These are phyloP conservation scores for Drosophila leonis DNA, from an alignment of 2,888 invertebrate species.

Conservation along the genomic window DNA sequence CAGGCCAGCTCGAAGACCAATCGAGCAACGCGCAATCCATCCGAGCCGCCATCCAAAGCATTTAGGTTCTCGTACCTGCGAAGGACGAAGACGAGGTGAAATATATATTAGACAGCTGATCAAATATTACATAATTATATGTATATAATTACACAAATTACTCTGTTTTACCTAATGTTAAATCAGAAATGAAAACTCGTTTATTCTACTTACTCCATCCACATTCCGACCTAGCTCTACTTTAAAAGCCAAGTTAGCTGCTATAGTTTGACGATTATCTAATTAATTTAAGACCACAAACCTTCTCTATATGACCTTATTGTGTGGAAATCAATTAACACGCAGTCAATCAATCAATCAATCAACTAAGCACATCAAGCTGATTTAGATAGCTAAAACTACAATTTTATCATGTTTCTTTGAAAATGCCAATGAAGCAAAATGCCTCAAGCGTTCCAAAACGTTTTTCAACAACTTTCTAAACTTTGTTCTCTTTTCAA, in stretches of 20 bases:
- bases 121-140: not conserved
- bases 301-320: no score
- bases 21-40: constrained; percentile 88
- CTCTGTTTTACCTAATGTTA: no score
- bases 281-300: no score
- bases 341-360: no score
- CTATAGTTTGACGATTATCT: not conserved
- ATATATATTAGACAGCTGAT: not conserved
- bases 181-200: no score
- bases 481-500: not conserved
- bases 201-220: no score
- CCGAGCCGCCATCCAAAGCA: constrained; percentile 89
- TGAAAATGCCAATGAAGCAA: no score
- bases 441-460: no score
- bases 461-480: not conserved
- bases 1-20: constrained; percentile 87
- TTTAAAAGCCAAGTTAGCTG: not conserved
- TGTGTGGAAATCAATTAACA: no score
- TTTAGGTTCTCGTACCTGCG: constrained; percentile 88
- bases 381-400: no score
- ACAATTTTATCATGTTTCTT: not conserved
- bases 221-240: not conserved
- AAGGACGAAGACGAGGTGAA: not conserved
- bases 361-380: no score
- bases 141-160: no score